Percentiles rank a stretch among this genome's conserved stretches.
phyloP scores from a whole-genome alignment of 2,888 invertebrate genomes.

The Crocallis elinguaria region DNA sequence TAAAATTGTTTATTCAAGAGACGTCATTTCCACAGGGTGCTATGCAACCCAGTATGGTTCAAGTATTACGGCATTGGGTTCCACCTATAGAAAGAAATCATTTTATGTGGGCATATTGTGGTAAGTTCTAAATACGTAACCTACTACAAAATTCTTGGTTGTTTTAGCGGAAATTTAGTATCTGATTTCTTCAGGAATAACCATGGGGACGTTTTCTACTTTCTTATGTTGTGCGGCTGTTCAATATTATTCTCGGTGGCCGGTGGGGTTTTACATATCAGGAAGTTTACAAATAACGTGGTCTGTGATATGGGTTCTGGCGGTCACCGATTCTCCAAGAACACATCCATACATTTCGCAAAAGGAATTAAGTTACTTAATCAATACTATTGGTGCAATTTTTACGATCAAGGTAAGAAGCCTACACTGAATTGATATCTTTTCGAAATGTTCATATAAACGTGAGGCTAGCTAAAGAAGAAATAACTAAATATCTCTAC shows the following conservation, averaged over 20 bases:
- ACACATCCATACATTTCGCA: slow-evolving; percentile 85
- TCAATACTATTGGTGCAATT: slow-evolving; percentile 79
- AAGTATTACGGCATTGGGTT: slow-evolving; percentile 74
- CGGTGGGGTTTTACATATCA: slow-evolving; percentile 87
- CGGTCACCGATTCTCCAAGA: slow-evolving; percentile 86
- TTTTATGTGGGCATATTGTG: slow-evolving; percentile 81
- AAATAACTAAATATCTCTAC: too few species aligned
- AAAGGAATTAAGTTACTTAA: slow-evolving; percentile 86
- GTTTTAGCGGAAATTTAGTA: too few species aligned
- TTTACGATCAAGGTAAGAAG: slow-evolving; percentile 69
- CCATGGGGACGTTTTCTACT: slow-evolving; percentile 86
- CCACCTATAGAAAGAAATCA: slow-evolving; percentile 77
- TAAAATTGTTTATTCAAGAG: background rate
- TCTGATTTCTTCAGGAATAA: slow-evolving; percentile 73
- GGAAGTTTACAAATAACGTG: slow-evolving; percentile 82
- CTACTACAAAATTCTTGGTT: too few species aligned
- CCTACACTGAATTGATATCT: background rate
- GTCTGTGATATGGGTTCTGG: slow-evolving; percentile 81
- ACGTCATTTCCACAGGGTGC: slow-evolving; percentile 60
- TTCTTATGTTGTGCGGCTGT: slow-evolving; percentile 87
- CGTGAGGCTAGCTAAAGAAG: background rate
- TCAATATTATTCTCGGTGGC: slow-evolving; percentile 86
- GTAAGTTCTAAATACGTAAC: slow-evolving; percentile 57
- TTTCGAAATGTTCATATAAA: background rate
- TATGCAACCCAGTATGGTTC: slow-evolving; percentile 79